These are phyloP conservation scores for Philopedon plagiatum DNA, from an alignment of 2,888 invertebrate species.

Conservation along the genomic window DNA sequence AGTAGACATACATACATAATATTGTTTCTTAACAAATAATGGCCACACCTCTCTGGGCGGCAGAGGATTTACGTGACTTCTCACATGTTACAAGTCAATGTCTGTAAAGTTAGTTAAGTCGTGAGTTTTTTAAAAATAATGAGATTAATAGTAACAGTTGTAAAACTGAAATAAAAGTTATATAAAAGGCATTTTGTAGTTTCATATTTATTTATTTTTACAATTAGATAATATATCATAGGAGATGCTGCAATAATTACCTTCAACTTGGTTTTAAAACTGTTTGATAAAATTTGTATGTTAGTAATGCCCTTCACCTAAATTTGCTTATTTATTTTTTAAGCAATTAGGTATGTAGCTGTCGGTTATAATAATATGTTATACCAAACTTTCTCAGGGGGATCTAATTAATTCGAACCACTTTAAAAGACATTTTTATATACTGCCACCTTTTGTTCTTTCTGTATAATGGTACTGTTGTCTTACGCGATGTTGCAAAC, in stretches of 20 bases:
- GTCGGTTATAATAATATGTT: too few relatives aligned
- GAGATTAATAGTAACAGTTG: too few relatives aligned
- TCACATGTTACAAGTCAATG: neutral
- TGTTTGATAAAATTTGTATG: neutral
- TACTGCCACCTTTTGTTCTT: neutral
- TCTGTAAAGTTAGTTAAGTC: neutral
- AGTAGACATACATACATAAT: neutral
- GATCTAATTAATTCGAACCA: too few relatives aligned
- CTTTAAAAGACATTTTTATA: too few relatives aligned
- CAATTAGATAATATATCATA: too few relatives aligned
- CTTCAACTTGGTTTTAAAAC: too few relatives aligned
- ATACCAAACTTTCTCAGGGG: too few relatives aligned
- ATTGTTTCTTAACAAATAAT: neutral
- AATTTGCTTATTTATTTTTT: neutral
- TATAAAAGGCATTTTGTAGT: too few relatives aligned
- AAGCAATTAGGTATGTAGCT: too few relatives aligned
- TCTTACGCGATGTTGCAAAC: neutral
- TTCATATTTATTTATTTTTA: too few relatives aligned
- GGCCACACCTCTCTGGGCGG: neutral
- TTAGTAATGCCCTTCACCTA: neutral
- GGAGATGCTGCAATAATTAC: neutral
- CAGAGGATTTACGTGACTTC: neutral
- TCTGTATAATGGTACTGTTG: neutral
- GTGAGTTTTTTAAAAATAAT: too few relatives aligned
- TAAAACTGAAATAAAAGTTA: too few relatives aligned